Evolutionary conservation across 1,140 invertebrate genomes (phyloP).

Genomic region (Anoplophora glabripennis): DNA sequence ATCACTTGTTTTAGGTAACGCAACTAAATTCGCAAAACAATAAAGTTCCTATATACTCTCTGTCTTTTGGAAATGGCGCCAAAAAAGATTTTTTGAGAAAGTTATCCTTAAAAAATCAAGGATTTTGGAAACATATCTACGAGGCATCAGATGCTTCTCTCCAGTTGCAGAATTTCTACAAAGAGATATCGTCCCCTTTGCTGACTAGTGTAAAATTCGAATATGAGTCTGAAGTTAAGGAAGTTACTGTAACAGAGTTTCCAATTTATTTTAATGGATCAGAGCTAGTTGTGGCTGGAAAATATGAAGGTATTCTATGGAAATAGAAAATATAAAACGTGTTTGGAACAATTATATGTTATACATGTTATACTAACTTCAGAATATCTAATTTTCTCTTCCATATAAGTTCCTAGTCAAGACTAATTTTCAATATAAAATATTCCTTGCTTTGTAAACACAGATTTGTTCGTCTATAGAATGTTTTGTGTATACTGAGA

Average conservation of each 20-base stretch:
- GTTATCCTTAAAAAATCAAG: too few species aligned
- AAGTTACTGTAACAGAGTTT: constrained; percentile 50
- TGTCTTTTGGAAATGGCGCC: constrained; percentile 66
- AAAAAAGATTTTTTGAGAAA: constrained; percentile 63
- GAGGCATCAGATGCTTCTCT: constrained; percentile 65
- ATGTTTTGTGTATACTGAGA: too few species aligned
- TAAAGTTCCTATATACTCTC: constrained; percentile 50
- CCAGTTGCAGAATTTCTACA: constrained; percentile 67
- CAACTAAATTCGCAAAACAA: constrained; percentile 4
- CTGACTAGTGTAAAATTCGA: constrained; percentile 62
- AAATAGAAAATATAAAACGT: too few species aligned
- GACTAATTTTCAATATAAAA: too few species aligned
- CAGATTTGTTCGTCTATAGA: too few species aligned
- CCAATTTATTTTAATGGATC: constrained; percentile 55
- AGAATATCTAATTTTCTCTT: too few species aligned
- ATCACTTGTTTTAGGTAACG: constrained; percentile 35
- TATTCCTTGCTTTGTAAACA: too few species aligned
- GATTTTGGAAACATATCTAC: constrained; percentile 67
- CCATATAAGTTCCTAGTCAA: too few species aligned
- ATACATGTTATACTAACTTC: too few species aligned
- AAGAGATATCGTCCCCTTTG: constrained; percentile 64
- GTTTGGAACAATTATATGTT: too few species aligned
- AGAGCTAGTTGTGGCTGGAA: constrained; percentile 59
- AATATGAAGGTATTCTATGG: constrained; percentile 14
- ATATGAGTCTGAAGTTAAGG: constrained; percentile 52